phyloP scores from a whole-genome alignment of 2,797 vertebrate genomes.

The Natrix natrix region DNA sequence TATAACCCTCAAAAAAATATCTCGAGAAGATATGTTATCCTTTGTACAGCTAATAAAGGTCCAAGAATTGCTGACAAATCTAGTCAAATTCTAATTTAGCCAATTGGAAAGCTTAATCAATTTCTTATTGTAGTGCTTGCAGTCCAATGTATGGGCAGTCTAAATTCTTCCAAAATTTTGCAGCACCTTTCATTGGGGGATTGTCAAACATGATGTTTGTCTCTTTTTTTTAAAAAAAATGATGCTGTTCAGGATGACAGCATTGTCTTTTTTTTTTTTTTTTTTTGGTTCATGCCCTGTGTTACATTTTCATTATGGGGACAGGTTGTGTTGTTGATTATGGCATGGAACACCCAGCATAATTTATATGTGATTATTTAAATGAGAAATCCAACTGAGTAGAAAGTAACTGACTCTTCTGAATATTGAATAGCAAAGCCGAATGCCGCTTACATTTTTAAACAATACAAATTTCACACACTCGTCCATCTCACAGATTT shows the following conservation, averaged over 20 bases:
- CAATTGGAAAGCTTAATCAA: background rate
- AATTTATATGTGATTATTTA: background rate
- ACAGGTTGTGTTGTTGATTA: background rate
- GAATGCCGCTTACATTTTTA: background rate
- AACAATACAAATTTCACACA: background rate
- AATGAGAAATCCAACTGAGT: background rate
- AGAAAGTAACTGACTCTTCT: background rate
- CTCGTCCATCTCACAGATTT: background rate
- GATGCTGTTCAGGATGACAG: too few relatives aligned
- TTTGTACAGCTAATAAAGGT: conserved; percentile 19
- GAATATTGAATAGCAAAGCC: background rate
- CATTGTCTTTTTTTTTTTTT: background rate
- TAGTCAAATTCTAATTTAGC: conserved; percentile 14
- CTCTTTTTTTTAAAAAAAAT: too few relatives aligned
- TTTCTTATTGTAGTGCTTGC: background rate
- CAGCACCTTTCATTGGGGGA: background rate
- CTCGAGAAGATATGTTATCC: background rate
- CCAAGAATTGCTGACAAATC: background rate
- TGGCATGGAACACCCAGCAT: background rate
- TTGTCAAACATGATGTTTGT: background rate
- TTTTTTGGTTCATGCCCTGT: background rate
- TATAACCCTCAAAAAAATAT: background rate
- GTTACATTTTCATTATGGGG: background rate
- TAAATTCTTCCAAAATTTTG: background rate
- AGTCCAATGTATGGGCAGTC: background rate